phyloP scores from a whole-genome alignment of 2,888 invertebrate genomes.

The Lasius platythorax region DNA sequence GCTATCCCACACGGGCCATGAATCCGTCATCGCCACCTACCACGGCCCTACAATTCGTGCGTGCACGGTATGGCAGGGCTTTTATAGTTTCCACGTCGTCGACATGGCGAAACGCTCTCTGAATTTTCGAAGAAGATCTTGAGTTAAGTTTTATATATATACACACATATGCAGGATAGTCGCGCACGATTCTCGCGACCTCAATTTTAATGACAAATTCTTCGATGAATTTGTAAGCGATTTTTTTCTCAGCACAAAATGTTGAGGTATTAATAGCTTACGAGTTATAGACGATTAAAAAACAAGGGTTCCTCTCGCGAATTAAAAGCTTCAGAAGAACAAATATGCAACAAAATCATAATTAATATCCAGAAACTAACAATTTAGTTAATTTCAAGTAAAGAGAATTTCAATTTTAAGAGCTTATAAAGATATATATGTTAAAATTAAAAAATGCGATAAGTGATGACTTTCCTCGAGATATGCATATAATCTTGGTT shows the following conservation, averaged over 20 bases:
- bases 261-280: no score
- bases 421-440: background rate
- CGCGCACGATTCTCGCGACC: background rate
- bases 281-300: no score
- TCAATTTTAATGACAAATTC: background rate
- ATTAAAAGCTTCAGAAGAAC: no score
- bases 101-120: conserved; percentile 53
- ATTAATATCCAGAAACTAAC: background rate
- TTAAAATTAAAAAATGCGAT: background rate
- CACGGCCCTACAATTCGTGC: conserved; percentile 61
- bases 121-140: conserved; percentile 49
- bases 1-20: conserved; percentile 79
- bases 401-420: background rate
- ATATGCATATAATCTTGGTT: background rate
- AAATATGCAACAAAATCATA: no score
- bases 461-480: background rate
- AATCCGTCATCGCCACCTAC: conserved; percentile 83
- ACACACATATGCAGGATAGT: background rate
- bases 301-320: no score
- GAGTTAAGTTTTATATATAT: background rate
- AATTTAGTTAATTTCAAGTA: background rate
- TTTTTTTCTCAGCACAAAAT: no score
- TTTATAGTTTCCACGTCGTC: conserved; percentile 78
- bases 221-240: no score
- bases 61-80: conserved; percentile 68